Evolutionary conservation across 1,140 invertebrate genomes (phyloP), one percentile per base, ranked within the genome.

Genomic region (Halesus radiatus): DNA sequence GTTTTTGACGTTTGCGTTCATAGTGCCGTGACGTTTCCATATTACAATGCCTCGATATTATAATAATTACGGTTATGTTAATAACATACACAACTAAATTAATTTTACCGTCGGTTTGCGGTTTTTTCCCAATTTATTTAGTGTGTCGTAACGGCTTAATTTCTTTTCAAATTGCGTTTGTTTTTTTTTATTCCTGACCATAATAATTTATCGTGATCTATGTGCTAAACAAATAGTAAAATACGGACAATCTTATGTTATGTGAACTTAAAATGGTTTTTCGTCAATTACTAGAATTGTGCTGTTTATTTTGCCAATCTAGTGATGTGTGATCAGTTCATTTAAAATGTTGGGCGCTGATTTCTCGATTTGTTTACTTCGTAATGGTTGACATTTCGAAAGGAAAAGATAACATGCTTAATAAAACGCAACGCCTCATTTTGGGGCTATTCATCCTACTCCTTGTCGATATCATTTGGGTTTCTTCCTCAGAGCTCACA

Each of bases 381-480:
- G 80, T 77, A 32, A 81, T 81, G 80, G 78, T 32, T 32, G 75
- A 81, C 29, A 58, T 32, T 81, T 62, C 32, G 32, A 81, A 81
- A 50, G n/a, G 20, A 54, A 81, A 56, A 32, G 73, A 81, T 78
- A 84, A 82, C 72, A 91, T 92, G 87, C 89, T 94, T 87, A 93
- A 91, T 83, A 93, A 92, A 88, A 92, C 92, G 56, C 94, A 96
- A 85, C 92, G 95, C 81, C 90, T 97, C 15, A 86, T 95, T 80
- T 86, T 96, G 50, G 96, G 96, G 76, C 90, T 95, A 70, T 89
- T 95, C 79, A 90, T 97, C 82, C 88, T 97, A 50, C 85, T 97
- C 20, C 87, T 97, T 75, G 96, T 97, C 60, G 95, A 97, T 88
- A 88, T 97, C 26, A 95, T 97, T 81, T 97, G 96, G 95, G 96